A percentile compares a stretch with the other conserved stretches of the same genome.
phyloP scores from a whole-genome alignment of 2,888 invertebrate genomes.

The Eupithecia inturbata region DNA sequence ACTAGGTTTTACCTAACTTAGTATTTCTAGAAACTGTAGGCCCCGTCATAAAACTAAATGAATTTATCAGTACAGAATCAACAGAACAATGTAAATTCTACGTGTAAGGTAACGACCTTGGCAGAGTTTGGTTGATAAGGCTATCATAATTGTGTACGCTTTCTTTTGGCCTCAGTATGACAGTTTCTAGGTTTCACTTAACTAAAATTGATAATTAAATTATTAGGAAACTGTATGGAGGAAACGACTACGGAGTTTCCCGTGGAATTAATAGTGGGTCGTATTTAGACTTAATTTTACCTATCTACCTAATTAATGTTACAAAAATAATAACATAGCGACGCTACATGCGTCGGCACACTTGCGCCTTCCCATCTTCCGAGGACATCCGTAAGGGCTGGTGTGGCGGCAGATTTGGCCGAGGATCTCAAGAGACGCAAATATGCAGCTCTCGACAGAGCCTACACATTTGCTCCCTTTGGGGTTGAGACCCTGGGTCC shows the following conservation, averaged over 20 bases:
- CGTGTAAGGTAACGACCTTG: slow-evolving; percentile 34
- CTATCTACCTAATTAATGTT: too few relatives aligned
- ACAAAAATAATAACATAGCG: too few relatives aligned
- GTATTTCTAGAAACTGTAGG: neutral
- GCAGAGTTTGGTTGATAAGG: slow-evolving; percentile 45
- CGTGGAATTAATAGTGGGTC: neutral
- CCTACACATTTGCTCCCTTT: too few relatives aligned
- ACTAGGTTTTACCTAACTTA: too few relatives aligned
- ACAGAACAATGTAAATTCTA: slow-evolving; percentile 13
- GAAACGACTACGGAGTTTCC: neutral
- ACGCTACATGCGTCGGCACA: too few relatives aligned
- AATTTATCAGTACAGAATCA: neutral
- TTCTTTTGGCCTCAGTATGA: slow-evolving; percentile 33
- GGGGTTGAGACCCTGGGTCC: too few relatives aligned
- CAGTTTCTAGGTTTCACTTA: slow-evolving; percentile 8
- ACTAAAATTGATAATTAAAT: neutral
- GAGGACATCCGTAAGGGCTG: too few relatives aligned
- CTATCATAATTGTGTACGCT: slow-evolving; percentile 43
- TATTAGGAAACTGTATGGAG: neutral
- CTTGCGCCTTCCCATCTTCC: too few relatives aligned
- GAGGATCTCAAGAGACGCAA: too few relatives aligned
- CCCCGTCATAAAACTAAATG: neutral
- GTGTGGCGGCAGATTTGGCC: too few relatives aligned
- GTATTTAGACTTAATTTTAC: too few relatives aligned
- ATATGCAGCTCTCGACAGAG: too few relatives aligned